Evolutionary conservation across 2,113 vertebrate species (phyloP).

Genomic region (Peucedramus taeniatus): DNA sequence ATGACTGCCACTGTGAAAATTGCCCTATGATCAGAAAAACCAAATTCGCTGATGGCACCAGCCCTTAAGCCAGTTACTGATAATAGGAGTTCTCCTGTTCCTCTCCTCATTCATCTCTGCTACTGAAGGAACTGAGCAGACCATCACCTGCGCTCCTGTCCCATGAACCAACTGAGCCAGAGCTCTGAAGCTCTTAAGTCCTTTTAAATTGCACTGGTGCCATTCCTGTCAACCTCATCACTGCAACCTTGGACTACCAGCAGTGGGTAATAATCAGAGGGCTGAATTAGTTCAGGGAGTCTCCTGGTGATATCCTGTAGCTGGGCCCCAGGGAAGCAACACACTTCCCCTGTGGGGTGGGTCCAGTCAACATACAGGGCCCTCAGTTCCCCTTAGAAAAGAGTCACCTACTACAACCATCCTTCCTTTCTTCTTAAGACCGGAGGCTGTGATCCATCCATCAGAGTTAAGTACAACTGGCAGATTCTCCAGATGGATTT

Average conservation of each 20-base stretch:
- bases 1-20: background rate
- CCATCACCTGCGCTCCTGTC: accelerated
- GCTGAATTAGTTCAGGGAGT: background rate
- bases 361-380: too few relatives aligned
- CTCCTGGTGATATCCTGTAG: background rate
- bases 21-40: background rate
- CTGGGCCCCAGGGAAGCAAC: background rate
- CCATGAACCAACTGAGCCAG: background rate
- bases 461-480: background rate
- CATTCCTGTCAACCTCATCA: background rate
- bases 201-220: background rate
- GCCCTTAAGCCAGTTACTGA: background rate
- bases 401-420: too few relatives aligned
- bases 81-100: background rate
- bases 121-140: background rate
- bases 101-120: too few relatives aligned
- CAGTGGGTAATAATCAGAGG: background rate
- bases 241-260: background rate
- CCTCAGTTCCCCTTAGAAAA: background rate
- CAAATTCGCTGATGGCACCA: background rate
- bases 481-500: accelerated
- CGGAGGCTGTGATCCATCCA: background rate
- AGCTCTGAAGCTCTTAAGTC: accelerated
- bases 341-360: background rate
- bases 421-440: background rate